These are phyloP conservation scores for Caerostris darwini DNA, from an alignment of 1,140 invertebrate species.

Conservation along the genomic window DNA sequence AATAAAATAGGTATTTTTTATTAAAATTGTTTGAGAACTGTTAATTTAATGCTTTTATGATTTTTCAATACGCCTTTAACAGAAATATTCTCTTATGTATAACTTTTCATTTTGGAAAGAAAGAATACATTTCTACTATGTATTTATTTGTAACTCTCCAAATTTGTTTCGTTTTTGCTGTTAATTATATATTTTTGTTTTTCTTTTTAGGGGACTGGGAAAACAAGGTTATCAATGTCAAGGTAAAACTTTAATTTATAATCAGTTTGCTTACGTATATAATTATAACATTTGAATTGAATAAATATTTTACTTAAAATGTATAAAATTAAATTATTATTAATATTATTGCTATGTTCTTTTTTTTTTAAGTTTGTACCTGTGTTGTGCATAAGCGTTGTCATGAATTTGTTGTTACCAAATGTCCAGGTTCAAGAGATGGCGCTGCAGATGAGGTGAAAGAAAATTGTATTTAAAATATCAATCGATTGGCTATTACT, in stretches of 20 bases:
- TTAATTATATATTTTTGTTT: not conserved
- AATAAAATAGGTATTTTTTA: too few relatives aligned
- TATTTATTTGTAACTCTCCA: not conserved
- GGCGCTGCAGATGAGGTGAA: constrained; percentile 84
- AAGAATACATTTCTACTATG: not conserved
- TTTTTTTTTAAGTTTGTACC: constrained; percentile 90
- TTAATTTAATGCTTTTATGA: too few relatives aligned
- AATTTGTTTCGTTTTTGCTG: not conserved
- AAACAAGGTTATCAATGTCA: constrained; percentile 99
- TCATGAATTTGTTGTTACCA: constrained; percentile 95
- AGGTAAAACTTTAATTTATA: constrained; percentile 86
- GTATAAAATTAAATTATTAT: too few relatives aligned
- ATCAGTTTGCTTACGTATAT: too few relatives aligned
- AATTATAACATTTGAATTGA: too few relatives aligned
- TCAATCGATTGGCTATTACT: too few relatives aligned
- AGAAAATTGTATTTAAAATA: too few relatives aligned
- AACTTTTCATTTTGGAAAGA: too few relatives aligned
- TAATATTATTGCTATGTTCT: not conserved
- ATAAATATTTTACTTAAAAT: too few relatives aligned
- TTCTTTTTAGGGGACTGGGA: constrained; percentile 94
- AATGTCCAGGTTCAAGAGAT: constrained; percentile 96
- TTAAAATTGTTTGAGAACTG: too few relatives aligned
- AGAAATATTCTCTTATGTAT: too few relatives aligned
- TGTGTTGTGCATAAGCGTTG: constrained; percentile 99
- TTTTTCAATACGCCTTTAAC: too few relatives aligned